Percentiles rank a stretch among this genome's conserved stretches.
phyloP scores from a whole-genome alignment of 1,140 invertebrate species.

The Calliphora vicina region DNA sequence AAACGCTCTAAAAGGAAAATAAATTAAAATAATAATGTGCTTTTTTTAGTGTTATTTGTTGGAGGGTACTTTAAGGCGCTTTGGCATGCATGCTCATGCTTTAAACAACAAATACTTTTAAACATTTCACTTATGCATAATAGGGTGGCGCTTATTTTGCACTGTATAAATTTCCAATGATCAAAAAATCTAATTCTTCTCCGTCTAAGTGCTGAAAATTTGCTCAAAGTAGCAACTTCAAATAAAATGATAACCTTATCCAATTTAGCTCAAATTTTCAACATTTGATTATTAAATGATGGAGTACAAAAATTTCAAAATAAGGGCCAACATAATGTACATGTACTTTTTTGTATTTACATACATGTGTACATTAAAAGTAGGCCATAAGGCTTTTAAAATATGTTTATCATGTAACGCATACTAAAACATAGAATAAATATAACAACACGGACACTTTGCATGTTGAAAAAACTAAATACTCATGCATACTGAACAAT shows the following conservation, averaged over 20 bases:
- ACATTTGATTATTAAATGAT: too few species aligned
- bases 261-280: too few species aligned
- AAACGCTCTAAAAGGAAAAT: background rate
- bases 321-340: too few species aligned
- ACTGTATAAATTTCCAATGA: too few species aligned
- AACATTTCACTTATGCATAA: background rate
- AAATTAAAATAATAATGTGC: background rate
- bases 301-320: too few species aligned
- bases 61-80: background rate
- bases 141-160: too few species aligned
- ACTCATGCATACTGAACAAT: too few species aligned
- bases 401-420: background rate
- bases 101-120: background rate
- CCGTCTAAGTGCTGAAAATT: too few species aligned
- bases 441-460: background rate
- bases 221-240: too few species aligned
- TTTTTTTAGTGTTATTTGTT: background rate
- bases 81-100: background rate
- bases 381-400: conserved; percentile 13
- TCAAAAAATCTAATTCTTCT: too few species aligned
- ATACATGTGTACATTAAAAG: background rate
- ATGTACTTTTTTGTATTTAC: too few species aligned
- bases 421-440: background rate
- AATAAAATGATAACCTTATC: too few species aligned
- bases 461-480: background rate